Base-by-base conservation (phyloP, 2,888 invertebrate genomes). In the Ecliptopera silaceata region DNA sequence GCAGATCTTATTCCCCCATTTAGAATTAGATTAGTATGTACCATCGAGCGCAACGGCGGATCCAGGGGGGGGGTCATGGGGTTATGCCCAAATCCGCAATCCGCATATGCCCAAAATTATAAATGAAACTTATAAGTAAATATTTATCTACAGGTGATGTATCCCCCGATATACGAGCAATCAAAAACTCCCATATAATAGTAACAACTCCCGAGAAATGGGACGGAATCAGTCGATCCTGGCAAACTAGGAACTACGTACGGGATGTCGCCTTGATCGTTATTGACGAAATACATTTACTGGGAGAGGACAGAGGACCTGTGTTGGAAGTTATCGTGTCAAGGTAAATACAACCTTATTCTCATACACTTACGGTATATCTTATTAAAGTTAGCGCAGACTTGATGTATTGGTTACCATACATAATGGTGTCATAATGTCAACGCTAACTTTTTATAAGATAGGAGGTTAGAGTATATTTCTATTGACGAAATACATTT, bases 191-290 rank as follows among this genome's bases (percentile, higher is more conserved):
- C 0, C 95, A 97, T 79, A 95, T 99, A 0, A 99, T 99, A 67
- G 98, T 99, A 0, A 99, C 99, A 0, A 99, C 99, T 0, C 99
- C 99, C 0, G 99, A 99, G 87, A 99, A 99, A 83, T 99, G 99
- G 99, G 99, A 99, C 85, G 99, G 99, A 50, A 97, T 99, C 74
- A 98, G 98, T 86, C 94, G 99, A 58, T 98, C 97, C 61, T 99
- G 99, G 99, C 98, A 99, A 79, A 98, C 97, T 0, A 93, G 99
- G 68, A 95, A 95, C 81, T 99, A 99, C 75, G 99, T 99, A 0
- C 94, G 94, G 54, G 94, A 97, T 72, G 98, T 99, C 0, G 95
- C 96, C 0, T 91, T 99, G 5, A 96, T 99, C 63, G 95, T 99
- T 26, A 99, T 99, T 65, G 99, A 99, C 81, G 99, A 99, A 90